A percentile compares a stretch with the other conserved stretches of the same genome.
Evolutionary conservation across 2,797 vertebrate species (phyloP).

Genomic region (Mormyrus proboscirostris): DNA sequence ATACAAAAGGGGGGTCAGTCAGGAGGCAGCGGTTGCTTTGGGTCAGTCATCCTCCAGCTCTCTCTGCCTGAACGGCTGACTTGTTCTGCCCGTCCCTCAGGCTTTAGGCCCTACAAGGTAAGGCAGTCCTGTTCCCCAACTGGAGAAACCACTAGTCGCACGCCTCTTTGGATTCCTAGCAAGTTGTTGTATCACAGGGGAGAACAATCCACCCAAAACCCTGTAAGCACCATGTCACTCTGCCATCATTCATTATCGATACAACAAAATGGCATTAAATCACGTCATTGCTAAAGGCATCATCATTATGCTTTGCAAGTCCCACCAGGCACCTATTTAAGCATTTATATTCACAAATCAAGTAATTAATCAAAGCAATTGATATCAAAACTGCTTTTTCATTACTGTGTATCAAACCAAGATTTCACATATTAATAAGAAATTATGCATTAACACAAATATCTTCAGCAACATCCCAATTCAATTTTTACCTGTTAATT

Average conservation of each 20-base stretch:
- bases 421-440: neutral
- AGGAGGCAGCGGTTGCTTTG: neutral
- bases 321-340: neutral
- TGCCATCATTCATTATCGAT: neutral
- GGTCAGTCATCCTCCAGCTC: neutral
- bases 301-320: neutral
- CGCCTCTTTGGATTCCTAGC: neutral
- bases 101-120: neutral
- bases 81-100: neutral
- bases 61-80: neutral
- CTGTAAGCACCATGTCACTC: neutral
- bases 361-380: neutral
- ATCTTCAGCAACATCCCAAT: neutral
- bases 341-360: neutral
- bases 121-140: neutral
- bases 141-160: neutral
- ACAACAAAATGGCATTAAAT: neutral
- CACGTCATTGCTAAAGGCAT: neutral
- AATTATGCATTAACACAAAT: neutral
- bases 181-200: neutral
- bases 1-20: neutral
- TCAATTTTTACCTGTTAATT: neutral
- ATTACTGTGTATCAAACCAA: neutral
- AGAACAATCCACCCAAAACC: neutral
- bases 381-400: neutral